Evolutionary conservation across 2,888 invertebrate genomes (phyloP).

Genomic region (Phalera bucephala): DNA sequence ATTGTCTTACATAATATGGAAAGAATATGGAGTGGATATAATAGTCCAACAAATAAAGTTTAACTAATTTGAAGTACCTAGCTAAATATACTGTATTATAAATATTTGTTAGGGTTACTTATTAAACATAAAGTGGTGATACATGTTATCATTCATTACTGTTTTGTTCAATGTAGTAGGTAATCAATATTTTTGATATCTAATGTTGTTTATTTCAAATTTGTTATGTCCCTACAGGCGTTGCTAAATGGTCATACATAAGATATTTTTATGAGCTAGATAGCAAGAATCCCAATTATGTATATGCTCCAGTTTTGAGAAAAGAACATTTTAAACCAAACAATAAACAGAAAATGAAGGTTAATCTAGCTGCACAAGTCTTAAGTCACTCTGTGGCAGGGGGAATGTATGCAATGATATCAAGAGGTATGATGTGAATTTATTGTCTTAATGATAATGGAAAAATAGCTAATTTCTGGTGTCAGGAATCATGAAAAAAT

Average conservation of each 20-base stretch:
- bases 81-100: no score
- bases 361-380: slow-evolving; percentile 7
- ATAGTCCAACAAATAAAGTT: no score
- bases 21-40: no score
- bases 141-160: no score
- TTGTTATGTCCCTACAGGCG: slow-evolving; percentile 10
- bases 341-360: slow-evolving; percentile 10
- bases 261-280: slow-evolving; percentile 12
- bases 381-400: slow-evolving; percentile 10
- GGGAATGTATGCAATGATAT: slow-evolving; percentile 1
- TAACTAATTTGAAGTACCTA: no score
- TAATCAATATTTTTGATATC: no score
- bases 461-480: neutral
- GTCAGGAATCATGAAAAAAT: no score
- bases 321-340: slow-evolving; percentile 21
- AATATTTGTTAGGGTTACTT: no score
- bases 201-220: no score
- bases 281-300: slow-evolving; percentile 20
- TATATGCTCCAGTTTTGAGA: slow-evolving; percentile 26
- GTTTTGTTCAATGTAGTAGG: no score
- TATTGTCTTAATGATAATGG: neutral
- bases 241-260: slow-evolving; percentile 6
- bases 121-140: no score
- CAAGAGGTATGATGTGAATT: neutral
- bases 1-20: no score